These are phyloP conservation scores for Julus scanicus DNA, from an alignment of 2,888 invertebrate genomes.

Conservation along the genomic window DNA sequence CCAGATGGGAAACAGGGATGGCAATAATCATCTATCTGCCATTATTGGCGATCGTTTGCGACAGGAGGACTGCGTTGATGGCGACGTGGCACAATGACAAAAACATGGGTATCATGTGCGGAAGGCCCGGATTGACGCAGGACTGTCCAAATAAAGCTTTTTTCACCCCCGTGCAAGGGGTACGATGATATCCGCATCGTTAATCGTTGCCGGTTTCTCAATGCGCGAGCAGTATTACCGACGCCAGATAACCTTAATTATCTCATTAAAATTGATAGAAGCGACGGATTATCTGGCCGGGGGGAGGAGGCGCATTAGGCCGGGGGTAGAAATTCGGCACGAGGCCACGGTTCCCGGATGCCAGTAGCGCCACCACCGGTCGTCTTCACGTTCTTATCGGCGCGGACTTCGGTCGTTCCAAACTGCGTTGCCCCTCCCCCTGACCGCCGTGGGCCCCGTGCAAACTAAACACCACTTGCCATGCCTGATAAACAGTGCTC, in stretches of 20 bases:
- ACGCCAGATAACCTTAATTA: conserved; percentile 34
- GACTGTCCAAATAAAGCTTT: background rate
- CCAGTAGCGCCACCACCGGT: background rate
- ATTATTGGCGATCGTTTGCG: background rate
- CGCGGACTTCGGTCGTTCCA: background rate
- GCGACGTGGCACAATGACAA: background rate
- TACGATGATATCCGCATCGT: conserved; percentile 22
- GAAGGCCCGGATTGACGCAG: background rate
- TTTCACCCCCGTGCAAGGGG: conserved; percentile 22
- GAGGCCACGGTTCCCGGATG: background rate
- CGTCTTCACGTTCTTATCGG: background rate
- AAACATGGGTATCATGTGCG: background rate
- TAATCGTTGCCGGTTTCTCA: conserved; percentile 1
- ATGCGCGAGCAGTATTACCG: background rate
- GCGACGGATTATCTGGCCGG: conserved; percentile 6
- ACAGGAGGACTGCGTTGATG: background rate
- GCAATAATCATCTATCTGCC: background rate
- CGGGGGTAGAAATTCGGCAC: background rate
- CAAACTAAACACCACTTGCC: background rate
- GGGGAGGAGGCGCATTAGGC: conserved; percentile 37
- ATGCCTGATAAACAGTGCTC: background rate
- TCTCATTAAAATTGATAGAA: conserved; percentile 41
- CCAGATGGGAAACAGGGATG: background rate
- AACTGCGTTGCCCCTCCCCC: background rate
- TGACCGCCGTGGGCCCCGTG: background rate